Base-by-base conservation (phyloP, 2,888 invertebrate species). In the Luperina nickerlii region DNA sequence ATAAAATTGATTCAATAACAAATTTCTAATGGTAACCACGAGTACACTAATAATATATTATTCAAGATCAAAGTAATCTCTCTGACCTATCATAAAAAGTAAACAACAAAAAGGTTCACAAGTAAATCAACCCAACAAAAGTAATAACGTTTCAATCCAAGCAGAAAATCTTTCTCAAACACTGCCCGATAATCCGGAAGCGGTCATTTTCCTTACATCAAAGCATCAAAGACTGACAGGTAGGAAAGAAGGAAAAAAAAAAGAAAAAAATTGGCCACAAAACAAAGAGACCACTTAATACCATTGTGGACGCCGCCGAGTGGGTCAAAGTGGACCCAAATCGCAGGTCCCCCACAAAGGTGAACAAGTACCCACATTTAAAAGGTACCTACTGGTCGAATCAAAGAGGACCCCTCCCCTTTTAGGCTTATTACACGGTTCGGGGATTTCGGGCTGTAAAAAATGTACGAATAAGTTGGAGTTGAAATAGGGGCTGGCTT, bases 341-440 rank as follows among this genome's bases (percentile, higher is more conserved):
- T 93, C 93, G 92, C 93, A 92, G 93, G 91, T 88, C 91, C 91
- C 90, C 90, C 90, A 93, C 93, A 93, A 94, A 95, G 95, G 95
- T 95, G 94, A 93, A 91, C 91, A 90, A 92, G 93, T 92, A 91
- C 90, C 93, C 88, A 91, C 92, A 92, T 94, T 94, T 92, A 93
- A 94, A 94, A 92, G 92, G 92, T 92, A 91, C 91, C 57, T n/a
- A 60, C 57, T 90, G 91, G 91, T 85, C 82, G 90, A 95, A 95
- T 95, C 94, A 95, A 95, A 95, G 93, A 91, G 83, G 89, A 88
- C 68, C 82, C 93, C 94, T 94, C 78, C 85, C 93, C 94, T 95
- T 94, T 95, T 94, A 95, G 94, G 94, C 95, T 96, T 96, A 95
- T 96, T 96, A 95, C 92, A 93, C 92, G 94, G 92, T 91, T 88